phyloP scores from a whole-genome alignment of 2,797 vertebrate genomes.

The Coracias cyanogaster region DNA sequence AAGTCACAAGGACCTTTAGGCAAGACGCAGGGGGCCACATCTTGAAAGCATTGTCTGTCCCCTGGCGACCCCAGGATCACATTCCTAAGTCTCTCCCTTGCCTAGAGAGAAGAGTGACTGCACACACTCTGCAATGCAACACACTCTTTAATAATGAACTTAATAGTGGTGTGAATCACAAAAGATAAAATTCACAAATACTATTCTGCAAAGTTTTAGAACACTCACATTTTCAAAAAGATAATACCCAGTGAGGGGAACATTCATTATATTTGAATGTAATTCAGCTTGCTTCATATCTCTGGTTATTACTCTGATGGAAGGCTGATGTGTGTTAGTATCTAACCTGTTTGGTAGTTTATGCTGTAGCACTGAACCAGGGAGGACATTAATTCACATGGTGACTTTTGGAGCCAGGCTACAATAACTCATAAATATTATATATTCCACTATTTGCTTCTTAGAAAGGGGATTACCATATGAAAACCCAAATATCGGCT shows the following conservation, averaged over 20 bases:
- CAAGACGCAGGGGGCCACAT: background rate
- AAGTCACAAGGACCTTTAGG: background rate
- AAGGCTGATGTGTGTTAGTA: background rate
- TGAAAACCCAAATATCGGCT: background rate
- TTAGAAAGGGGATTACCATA: conserved; percentile 12
- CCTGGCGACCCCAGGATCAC: background rate
- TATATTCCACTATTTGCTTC: conserved; percentile 40
- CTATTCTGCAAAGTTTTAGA: background rate
- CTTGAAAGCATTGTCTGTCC: background rate
- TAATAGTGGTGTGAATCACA: background rate
- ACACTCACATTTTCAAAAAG: background rate
- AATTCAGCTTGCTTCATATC: background rate
- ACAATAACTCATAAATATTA: conserved; percentile 50
- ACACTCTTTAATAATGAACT: background rate
- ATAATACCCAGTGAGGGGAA: background rate
- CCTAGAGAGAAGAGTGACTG: background rate
- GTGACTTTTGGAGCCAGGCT: background rate
- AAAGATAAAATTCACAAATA: background rate
- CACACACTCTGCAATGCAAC: background rate
- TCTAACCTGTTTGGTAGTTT: background rate
- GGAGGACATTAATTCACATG: conserved; percentile 38
- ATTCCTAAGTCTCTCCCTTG: background rate
- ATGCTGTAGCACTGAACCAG: background rate
- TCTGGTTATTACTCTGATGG: background rate
- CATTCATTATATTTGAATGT: background rate